These are phyloP conservation scores for Rafetus swinhoei DNA, from an alignment of 2,113 vertebrate genomes.

Conservation along the genomic window DNA sequence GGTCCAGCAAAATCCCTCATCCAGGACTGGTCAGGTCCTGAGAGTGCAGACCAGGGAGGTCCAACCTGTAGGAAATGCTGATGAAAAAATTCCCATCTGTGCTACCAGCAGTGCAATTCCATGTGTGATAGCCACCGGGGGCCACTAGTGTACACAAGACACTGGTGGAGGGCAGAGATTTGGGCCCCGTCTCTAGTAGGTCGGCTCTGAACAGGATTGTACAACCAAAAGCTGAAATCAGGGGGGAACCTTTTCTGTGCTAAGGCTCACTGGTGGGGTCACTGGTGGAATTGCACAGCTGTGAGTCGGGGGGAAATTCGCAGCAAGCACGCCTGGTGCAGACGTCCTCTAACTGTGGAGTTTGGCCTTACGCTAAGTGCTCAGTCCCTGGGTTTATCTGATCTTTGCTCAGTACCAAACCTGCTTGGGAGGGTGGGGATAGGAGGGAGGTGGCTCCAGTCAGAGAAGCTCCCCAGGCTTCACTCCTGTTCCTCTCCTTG, in stretches of 20 bases:
- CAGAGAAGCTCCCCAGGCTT: background rate
- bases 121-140: background rate
- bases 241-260: background rate
- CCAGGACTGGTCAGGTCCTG: too few species aligned
- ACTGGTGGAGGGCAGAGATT: background rate
- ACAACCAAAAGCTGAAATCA: background rate
- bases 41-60: too few species aligned
- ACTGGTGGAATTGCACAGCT: background rate
- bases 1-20: too few species aligned
- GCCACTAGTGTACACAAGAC: background rate
- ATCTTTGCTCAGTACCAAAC: background rate
- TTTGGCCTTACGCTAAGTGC: background rate
- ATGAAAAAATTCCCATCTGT: background rate
- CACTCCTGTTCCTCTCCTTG: background rate
- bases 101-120: background rate
- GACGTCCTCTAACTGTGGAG: background rate
- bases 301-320: background rate
- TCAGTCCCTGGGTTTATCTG: background rate
- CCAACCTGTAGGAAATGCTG: background rate
- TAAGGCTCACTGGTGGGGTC: background rate
- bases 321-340: background rate
- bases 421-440: background rate
- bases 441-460: background rate
- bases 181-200: background rate
- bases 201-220: background rate